These are phyloP conservation scores for Micrasema longulum DNA, from an alignment of 1,140 invertebrate genomes.

Conservation along the genomic window DNA sequence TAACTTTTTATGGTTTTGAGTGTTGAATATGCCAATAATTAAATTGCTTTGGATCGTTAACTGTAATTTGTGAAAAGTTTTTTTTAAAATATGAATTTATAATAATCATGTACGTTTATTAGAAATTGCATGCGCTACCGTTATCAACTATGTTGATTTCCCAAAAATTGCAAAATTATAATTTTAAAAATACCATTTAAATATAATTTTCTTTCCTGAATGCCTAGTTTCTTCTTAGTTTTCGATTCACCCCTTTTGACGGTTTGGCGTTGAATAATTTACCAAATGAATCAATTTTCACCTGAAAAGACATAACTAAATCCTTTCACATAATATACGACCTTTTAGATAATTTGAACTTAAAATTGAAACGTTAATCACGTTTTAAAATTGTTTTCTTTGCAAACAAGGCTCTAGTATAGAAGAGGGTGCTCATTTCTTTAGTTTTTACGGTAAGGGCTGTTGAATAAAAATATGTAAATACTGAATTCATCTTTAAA, in stretches of 20 bases:
- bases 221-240: no score
- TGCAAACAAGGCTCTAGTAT: constrained; percentile 37
- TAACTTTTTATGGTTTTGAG: no score
- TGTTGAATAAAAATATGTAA: constrained; percentile 1
- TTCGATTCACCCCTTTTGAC: background rate
- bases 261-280: constrained; percentile 10
- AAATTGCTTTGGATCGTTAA: no score
- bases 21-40: no score
- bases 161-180: no score
- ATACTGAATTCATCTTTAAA: background rate
- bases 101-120: no score
- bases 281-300: constrained; percentile 1
- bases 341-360: constrained; percentile 40
- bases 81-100: no score
- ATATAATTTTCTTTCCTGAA: no score
- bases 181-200: no score
- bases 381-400: constrained; percentile 50
- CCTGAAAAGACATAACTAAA: constrained; percentile 8
- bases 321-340: constrained; percentile 26
- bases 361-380: constrained; percentile 52
- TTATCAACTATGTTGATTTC: no score
- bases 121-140: no score
- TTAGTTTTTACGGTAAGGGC: background rate
- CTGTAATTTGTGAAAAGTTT: no score
- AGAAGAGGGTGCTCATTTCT: constrained; percentile 44